Evolutionary conservation across 2,888 invertebrate species (phyloP), one percentile per base, ranked within the genome.

Genomic region (Apoda limacodes): DNA sequence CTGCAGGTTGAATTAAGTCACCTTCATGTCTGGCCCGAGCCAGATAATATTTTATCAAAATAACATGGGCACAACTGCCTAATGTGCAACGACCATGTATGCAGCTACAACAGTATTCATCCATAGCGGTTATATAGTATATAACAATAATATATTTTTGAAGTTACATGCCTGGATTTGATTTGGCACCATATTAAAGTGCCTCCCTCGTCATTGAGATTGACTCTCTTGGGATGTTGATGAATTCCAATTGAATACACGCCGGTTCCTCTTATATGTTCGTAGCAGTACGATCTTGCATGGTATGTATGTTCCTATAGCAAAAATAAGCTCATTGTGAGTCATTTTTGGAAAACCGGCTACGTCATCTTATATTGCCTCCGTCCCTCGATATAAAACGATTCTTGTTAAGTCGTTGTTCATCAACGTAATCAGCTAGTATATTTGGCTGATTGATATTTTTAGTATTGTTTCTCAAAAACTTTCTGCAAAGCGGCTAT

Each of bases 141-240:
- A 28, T 51, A 53, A 13, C 31, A 30, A 24, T 30, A 25, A 33
- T 22, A 23, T 25, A 20, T 20, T 26, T 15, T 34, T 25, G 22
- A 20, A 15, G 9, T 20, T 21, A 12, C 15, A 9, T 25, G 25
- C 13, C 22, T 11, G 14, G 22, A 17, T 17, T 35, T 25, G 14
- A 35, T 32, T 15, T 21, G 13, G 19, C 28, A 22, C 25, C 32
- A 22, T 9, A 32, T 20, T 27, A 35, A 26, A 7, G 14, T 32
- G 21, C 25, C 9, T 25, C 23, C 32, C 25, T 17, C 17, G 17
- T 17, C 17, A 17, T 17, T 17, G 17, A 17, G 5, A 7, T 25
- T 31, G 19, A 26, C 23, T 32, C 23, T 26, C 10, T 33, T 15
- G 20, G 22, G 22, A 26, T 29, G 27, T 13, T 22, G 21, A 27